Evolutionary conservation across 92 coral and sea anemone genomes (phyloP), one percentile per base, ranked within the genome.

Genomic region (Palythoa heliodiscus): DNA sequence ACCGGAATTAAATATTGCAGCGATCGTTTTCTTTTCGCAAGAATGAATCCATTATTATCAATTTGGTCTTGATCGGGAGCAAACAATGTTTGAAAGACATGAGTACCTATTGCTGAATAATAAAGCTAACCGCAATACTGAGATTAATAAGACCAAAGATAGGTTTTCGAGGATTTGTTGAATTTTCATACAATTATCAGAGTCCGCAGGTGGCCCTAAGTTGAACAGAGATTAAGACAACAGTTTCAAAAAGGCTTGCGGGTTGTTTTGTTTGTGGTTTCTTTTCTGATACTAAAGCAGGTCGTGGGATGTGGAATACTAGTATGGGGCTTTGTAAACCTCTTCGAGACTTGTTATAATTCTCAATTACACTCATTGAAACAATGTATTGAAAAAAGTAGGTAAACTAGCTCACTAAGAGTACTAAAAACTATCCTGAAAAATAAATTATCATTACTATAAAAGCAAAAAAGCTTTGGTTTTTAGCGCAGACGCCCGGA

Each of bases 71-170:
- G 71, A 69, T 10, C 47, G 22, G 3, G 48, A 25, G 53, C 81
- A 80, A 80, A 64, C 22, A 23, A 7, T 25, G 70, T 64, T 20
- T 24, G 39, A 66, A 47, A 80, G 61, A 17, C 16, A 24, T 57
- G 71, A n/a, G 71, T 19, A 68, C n/a, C 29, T 53, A 25, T 80
- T 24, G 12, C 25, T 80, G 72, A 40, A 79, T 63, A 64, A 80
- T 66, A 47, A 66, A 54, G 66, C 63, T 35, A 80, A 63, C 84
- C 52, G 84, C 58, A 22, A 80, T 74, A 80, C 66, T 64, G n/a
- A 13, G 60, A 64, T 47, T 69, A 29, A 2, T 69, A 10, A 13
- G 7, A 5, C 43, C 73, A 16, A 69, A 69, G 47, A 22, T 4
- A 69, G 47, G 3, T 16, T 25, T 29, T 25, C 4, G 40, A 40